These are phyloP conservation scores for Chlamydotis undulata DNA, from an alignment of 2,113 vertebrate species.

Conservation along the genomic window DNA sequence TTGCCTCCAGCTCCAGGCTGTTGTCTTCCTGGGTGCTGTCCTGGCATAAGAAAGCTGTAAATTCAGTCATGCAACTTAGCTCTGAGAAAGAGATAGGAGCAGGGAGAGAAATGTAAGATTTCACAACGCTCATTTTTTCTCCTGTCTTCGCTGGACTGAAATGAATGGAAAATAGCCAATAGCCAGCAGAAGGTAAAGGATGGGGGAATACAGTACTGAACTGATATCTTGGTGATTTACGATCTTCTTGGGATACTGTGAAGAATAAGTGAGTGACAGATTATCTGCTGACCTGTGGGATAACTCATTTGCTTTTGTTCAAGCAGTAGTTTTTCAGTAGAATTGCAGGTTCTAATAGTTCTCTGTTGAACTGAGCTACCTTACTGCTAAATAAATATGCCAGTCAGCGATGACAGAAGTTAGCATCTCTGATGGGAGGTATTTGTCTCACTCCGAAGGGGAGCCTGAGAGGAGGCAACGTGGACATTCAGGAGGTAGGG, in stretches of 20 bases:
- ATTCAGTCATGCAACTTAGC: background rate
- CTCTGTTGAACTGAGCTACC: background rate
- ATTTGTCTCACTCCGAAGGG: background rate
- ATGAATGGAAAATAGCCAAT: background rate
- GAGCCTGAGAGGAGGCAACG: background rate
- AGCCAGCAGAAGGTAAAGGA: background rate
- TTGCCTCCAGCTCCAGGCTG: background rate
- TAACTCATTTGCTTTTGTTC: slow-evolving; percentile 47
- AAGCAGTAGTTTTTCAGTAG: slow-evolving; percentile 16
- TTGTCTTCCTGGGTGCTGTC: background rate
- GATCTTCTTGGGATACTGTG: slow-evolving; percentile 10
- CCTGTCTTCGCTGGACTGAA: background rate
- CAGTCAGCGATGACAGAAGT: background rate
- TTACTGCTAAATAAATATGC: slow-evolving; percentile 17
- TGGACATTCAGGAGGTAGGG: background rate
- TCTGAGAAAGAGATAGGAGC: background rate
- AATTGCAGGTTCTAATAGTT: background rate
- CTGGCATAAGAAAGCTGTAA: background rate
- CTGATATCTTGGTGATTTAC: background rate
- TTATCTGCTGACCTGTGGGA: slow-evolving; percentile 2
- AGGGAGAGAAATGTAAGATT: background rate
- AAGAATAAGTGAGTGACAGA: slow-evolving; percentile 39
- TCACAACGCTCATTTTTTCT: background rate
- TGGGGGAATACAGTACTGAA: background rate
- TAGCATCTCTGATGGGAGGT: background rate